Evolutionary conservation across 2,113 vertebrate species (phyloP).

Genomic region (Xiphophorus maculatus): DNA sequence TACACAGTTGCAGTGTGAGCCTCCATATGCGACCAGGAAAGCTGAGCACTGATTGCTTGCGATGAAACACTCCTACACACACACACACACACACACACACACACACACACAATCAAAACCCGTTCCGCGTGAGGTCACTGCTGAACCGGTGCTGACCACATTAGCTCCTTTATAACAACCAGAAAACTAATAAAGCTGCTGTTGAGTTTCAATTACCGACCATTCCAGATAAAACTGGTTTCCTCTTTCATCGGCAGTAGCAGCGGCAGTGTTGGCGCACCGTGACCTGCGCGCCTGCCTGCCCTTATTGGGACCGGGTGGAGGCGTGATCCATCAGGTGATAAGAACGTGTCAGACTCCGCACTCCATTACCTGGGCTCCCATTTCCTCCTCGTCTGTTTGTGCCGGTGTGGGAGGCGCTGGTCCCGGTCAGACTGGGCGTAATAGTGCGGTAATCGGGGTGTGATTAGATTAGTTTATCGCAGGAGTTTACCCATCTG

Average conservation of each 20-base stretch:
- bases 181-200: too few species aligned
- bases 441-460: conserved; percentile 36
- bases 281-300: background rate
- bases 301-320: background rate
- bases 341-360: conserved; percentile 38
- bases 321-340: conserved; percentile 28
- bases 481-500: conserved; percentile 25
- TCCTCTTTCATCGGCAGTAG: conserved; percentile 6
- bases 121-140: background rate
- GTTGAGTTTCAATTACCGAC: too few species aligned
- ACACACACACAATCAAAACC: background rate
- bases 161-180: too few species aligned
- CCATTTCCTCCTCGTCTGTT: conserved; percentile 7
- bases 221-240: conserved; percentile 14
- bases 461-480: conserved; percentile 56
- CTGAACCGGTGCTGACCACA: background rate
- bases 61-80: background rate
- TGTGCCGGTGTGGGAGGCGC: conserved; percentile 5
- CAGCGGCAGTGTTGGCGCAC: background rate
- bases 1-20: background rate
- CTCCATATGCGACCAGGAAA: background rate
- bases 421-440: conserved; percentile 24
- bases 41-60: background rate
- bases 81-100: too few species aligned
- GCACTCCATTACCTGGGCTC: conserved; percentile 25